phyloP scores from a whole-genome alignment of 2,888 invertebrate species.

The Melieria crassipennis region DNA sequence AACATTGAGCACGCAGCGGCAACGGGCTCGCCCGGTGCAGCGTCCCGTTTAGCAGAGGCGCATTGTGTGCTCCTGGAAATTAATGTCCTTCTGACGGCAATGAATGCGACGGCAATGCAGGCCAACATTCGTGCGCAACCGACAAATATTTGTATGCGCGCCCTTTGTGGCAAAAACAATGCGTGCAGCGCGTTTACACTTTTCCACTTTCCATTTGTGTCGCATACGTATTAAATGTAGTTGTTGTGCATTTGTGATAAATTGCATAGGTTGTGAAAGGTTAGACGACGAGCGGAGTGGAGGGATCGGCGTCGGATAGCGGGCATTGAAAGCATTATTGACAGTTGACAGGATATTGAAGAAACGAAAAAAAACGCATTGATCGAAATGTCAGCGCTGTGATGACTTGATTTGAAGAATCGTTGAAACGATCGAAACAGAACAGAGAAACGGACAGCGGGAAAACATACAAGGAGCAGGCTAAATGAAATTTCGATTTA shows the following conservation, averaged over 20 bases:
- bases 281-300: background rate
- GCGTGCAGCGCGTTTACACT: constrained; percentile 18
- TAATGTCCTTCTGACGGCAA: constrained; percentile 55
- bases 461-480: too few species aligned
- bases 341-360: constrained; percentile 35
- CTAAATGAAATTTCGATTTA: too few species aligned
- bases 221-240: background rate
- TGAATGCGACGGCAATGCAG: constrained; percentile 52
- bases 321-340: constrained; percentile 28
- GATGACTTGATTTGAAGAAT: constrained; percentile 17
- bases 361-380: constrained; percentile 9
- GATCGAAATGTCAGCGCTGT: constrained; percentile 27
- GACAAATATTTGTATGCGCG: constrained; percentile 46
- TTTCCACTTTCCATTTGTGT: constrained; percentile 2
- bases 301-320: background rate
- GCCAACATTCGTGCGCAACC: background rate
- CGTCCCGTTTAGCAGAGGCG: too few species aligned
- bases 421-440: too few species aligned
- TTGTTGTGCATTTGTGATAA: constrained; percentile 19
- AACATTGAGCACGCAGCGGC: constrained; percentile 34
- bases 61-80: background rate
- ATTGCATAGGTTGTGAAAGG: constrained; percentile 1
- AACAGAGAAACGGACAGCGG: too few species aligned
- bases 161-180: constrained; percentile 44
- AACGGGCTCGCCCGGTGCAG: background rate